A percentile compares a stretch with the other conserved stretches of the same genome.
Conservation (phyloP, 1,140 invertebrate species). For the Ceratoteleas bidentatus region DNA sequence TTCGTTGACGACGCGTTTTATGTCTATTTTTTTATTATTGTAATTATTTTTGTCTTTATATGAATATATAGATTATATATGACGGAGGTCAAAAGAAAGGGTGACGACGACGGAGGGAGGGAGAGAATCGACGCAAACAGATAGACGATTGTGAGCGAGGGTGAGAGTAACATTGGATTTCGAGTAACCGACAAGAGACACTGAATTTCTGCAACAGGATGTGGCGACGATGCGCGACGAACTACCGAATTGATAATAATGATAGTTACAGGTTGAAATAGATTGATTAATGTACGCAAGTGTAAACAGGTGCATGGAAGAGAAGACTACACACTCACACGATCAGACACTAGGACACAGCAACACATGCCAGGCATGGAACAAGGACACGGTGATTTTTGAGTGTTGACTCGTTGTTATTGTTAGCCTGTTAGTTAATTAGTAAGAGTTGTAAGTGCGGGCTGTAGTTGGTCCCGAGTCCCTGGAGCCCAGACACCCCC, state of each 20-base stretch:
- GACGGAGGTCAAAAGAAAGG: slow-evolving; percentile 28
- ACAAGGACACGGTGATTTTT: slow-evolving; percentile 68
- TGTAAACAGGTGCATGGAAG: slow-evolving; percentile 76
- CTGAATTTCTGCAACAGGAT: slow-evolving; percentile 35
- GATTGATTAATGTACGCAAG: slow-evolving; percentile 74
- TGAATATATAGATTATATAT: slow-evolving; percentile 64
- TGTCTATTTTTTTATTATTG: slow-evolving; percentile 63
- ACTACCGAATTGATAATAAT: slow-evolving; percentile 79
- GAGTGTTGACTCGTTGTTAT: slow-evolving; percentile 82
- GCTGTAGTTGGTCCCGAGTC: slow-evolving; percentile 82
- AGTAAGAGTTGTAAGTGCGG: slow-evolving; percentile 82
- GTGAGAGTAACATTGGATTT: slow-evolving; percentile 7
- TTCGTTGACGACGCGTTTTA: slow-evolving; percentile 70
- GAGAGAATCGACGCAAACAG: not conserved
- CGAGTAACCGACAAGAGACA: slow-evolving; percentile 15
- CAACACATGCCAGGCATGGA: not conserved
- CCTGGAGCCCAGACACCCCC: slow-evolving; percentile 81
- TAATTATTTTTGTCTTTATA: slow-evolving; percentile 61
- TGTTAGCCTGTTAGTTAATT: slow-evolving; percentile 83
- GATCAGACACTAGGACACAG: slow-evolving; percentile 69
- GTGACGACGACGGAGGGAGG: not conserved
- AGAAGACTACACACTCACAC: slow-evolving; percentile 68
- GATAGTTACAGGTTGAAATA: slow-evolving; percentile 79
- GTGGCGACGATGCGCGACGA: no score
- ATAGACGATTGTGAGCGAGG: no score